These are phyloP conservation scores for Platysternon megacephalum DNA, from an alignment of 2,113 vertebrate genomes.

Conservation along the genomic window DNA sequence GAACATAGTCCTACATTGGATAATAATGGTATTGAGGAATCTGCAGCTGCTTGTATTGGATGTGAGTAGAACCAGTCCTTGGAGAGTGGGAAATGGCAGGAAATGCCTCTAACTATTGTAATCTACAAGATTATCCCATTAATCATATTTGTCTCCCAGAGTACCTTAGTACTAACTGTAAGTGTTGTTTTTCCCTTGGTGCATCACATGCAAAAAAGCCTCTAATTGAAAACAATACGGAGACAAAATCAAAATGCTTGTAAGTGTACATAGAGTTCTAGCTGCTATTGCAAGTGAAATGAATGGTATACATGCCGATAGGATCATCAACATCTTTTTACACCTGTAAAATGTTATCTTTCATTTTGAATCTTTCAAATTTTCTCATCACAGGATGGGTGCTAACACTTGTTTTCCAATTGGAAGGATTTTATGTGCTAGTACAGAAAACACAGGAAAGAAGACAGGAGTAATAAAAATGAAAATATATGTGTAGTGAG, in stretches of 20 bases:
- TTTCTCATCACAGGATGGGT: accelerated
- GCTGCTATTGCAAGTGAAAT: neutral
- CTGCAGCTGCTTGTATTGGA: slow-evolving; percentile 73
- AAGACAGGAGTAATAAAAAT: neutral
- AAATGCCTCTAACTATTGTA: slow-evolving; percentile 73
- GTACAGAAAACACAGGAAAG: neutral
- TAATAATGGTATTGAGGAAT: slow-evolving; percentile 55
- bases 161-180: slow-evolving; percentile 63
- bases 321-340: neutral
- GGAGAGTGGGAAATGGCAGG: slow-evolving; percentile 67
- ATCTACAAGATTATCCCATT: slow-evolving; percentile 73
- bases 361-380: neutral
- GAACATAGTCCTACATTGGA: neutral
- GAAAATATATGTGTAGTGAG: neutral
- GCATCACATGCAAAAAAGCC: slow-evolving; percentile 24
- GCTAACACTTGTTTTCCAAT: accelerated
- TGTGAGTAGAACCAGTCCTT: slow-evolving; percentile 45
- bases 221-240: slow-evolving; percentile 63
- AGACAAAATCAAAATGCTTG: slow-evolving; percentile 55
- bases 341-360: neutral
- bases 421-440: neutral
- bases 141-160: slow-evolving; percentile 72
- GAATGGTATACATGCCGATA: neutral
- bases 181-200: slow-evolving; percentile 65
- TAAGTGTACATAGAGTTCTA: slow-evolving; percentile 8